phyloP scores from a whole-genome alignment of 2,888 invertebrate genomes.

The Bombylius discolor region DNA sequence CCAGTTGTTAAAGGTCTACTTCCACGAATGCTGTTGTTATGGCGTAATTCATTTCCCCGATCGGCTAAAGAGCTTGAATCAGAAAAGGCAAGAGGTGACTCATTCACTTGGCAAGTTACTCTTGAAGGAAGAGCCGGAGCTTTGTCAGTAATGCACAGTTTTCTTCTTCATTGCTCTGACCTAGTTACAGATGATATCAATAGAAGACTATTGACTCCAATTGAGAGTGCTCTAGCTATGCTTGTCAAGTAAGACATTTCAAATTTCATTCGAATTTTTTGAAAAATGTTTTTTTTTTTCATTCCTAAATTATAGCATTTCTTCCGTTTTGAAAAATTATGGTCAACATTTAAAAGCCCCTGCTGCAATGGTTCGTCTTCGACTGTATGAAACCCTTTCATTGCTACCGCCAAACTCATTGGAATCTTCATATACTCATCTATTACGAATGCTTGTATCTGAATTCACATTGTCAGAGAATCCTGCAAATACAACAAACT shows the following conservation, averaged over 20 bases:
- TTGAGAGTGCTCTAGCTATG: conserved; percentile 92
- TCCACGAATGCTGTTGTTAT: conserved; percentile 84
- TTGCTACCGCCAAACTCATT: conserved; percentile 65
- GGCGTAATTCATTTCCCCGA: conserved; percentile 96
- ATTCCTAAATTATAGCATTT: conserved; percentile 46
- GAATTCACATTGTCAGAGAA: conserved; percentile 93
- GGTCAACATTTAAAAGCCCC: conserved; percentile 89
- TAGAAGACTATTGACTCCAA: conserved; percentile 73
- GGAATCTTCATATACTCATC: conserved; percentile 75
- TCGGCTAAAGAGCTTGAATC: conserved; percentile 94
- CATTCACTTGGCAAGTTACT: conserved; percentile 98
- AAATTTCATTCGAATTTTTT: no score
- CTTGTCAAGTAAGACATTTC: conserved; percentile 63
- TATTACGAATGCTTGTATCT: conserved; percentile 81
- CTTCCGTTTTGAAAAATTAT: conserved; percentile 72
- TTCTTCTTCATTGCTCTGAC: conserved; percentile 81
- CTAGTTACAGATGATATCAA: conserved; percentile 86
- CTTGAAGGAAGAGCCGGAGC: conserved; percentile 94
- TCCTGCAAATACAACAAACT: conserved; percentile 80
- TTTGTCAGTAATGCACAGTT: conserved; percentile 87
- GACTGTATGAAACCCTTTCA: conserved; percentile 79
- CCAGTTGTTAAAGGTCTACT: conserved; percentile 85
- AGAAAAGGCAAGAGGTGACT: conserved; percentile 90
- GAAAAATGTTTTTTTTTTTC: not conserved
- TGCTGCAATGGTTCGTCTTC: conserved; percentile 81